Conservation (phyloP, 2,797 vertebrate genomes). For the Phrynocephalus forsythii region DNA sequence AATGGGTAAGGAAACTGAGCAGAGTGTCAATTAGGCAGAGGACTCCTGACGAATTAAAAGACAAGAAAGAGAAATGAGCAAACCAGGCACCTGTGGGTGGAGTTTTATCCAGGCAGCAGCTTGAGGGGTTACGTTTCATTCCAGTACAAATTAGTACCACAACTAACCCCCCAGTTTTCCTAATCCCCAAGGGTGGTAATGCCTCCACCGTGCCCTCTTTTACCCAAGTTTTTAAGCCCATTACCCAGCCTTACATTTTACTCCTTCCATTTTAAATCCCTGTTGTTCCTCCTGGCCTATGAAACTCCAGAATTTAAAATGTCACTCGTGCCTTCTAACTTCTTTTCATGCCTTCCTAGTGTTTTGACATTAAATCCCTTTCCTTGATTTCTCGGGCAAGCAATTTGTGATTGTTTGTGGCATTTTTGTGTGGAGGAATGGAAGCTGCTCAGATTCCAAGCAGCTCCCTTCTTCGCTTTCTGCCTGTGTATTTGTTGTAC, state of each 20-base stretch:
- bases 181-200: not conserved
- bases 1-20: not conserved
- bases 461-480: not conserved
- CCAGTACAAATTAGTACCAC: slow-evolving; percentile 34
- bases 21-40: slow-evolving; percentile 30
- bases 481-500: not conserved
- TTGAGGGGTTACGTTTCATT: slow-evolving; percentile 20
- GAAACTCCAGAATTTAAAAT: not conserved
- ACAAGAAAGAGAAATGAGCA: not conserved
- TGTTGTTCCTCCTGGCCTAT: not conserved
- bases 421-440: too few species aligned
- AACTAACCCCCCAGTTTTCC: slow-evolving; percentile 32
- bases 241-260: slow-evolving; percentile 20
- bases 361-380: not conserved
- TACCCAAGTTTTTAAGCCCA: not conserved
- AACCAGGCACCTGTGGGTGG: slow-evolving; percentile 4
- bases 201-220: slow-evolving; percentile 3
- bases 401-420: not conserved
- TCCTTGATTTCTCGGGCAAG: not conserved
- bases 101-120: slow-evolving; percentile 2
- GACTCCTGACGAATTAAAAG: slow-evolving; percentile 30
- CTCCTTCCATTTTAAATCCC: not conserved
- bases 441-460: not conserved
- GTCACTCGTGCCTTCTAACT: not conserved
- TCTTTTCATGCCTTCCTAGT: not conserved